Evolutionary conservation across 2,888 invertebrate genomes (phyloP), one percentile per base, ranked within the genome.

Genomic region (Drosophila koepferae): DNA sequence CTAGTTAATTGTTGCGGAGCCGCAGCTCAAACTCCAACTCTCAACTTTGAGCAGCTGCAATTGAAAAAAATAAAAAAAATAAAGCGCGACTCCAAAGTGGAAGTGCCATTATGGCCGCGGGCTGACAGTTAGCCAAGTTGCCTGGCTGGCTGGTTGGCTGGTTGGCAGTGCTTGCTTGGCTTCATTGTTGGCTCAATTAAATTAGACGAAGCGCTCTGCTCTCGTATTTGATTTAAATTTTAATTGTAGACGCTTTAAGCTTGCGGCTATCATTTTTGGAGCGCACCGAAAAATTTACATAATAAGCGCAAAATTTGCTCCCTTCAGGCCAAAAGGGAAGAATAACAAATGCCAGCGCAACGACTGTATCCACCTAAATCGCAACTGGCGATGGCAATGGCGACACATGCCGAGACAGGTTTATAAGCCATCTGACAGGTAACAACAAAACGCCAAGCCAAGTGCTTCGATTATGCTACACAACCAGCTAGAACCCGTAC

Each of bases 161-260:
- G 34, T 14, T 53, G 53, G 28, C 10, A 31, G 70, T 51, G 49
- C 60, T 73, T 74, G 68, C 74, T 64, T 67, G 64, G 51, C 80
- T 51, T 55, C 77, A 77, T 81, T 81, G 85, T 85, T 85, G 71
- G 87, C 85, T 86, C 87, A 85, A 89, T 85, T 86, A 85, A 89
- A 87, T 85, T 89, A 80, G 66, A 67, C 51, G 58, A 23, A 65
- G 61, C 53, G 58, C 55, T 63, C 41, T 43, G 43, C 77, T 67
- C 63, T 63, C 63, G 80, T 62, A 74, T 80, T 80, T 87, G 89
- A 89, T 84, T 85, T 85, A 84, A 89, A 85, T 89, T 85, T 85
- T 89, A 85, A 85, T 85, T 85, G 89, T 80, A 81, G 87, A 81
- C 80, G 77, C 80, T 77, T 65, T 38, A 38, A 44, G 73, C 84